Conservation (phyloP, 1,140 invertebrate species). For the Acromyrmex echinatior region DNA sequence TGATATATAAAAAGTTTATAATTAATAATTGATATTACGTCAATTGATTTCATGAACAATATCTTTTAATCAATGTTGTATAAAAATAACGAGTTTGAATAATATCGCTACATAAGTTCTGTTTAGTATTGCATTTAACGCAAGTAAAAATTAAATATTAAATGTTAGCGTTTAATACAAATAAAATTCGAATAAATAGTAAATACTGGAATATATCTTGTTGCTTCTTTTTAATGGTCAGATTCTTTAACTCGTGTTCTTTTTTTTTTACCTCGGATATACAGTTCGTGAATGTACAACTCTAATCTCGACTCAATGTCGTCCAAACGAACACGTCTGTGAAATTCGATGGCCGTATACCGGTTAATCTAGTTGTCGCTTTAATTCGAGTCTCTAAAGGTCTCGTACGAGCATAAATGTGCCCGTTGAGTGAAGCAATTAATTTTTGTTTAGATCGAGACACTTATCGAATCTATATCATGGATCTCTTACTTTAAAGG, state of each 20-base stretch:
- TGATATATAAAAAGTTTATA: not conserved
- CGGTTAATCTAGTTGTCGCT: constrained; percentile 13
- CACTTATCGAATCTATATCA: constrained; percentile 50
- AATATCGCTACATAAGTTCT: not conserved
- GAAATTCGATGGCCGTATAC: constrained; percentile 12
- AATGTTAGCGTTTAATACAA: not conserved
- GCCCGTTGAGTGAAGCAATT: constrained; percentile 48
- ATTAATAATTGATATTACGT: not conserved
- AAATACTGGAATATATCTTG: not conserved
- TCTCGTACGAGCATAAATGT: constrained; percentile 36
- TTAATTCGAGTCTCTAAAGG: constrained; percentile 13
- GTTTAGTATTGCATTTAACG: constrained; percentile 11
- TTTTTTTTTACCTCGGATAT: not conserved
- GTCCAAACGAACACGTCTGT: not conserved
- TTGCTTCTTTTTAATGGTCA: not conserved
- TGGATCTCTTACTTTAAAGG: not conserved
- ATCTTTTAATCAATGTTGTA: not conserved
- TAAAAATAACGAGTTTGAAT: not conserved
- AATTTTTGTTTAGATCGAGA: constrained; percentile 62
- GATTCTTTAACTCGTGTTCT: not conserved
- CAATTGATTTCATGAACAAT: not conserved
- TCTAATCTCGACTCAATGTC: constrained; percentile 5
- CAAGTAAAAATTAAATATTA: no score
- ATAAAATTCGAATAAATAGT: not conserved
- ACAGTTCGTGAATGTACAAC: not conserved